phyloP scores from a whole-genome alignment of 2,797 vertebrate genomes.

The Bradypodion ventrale region DNA sequence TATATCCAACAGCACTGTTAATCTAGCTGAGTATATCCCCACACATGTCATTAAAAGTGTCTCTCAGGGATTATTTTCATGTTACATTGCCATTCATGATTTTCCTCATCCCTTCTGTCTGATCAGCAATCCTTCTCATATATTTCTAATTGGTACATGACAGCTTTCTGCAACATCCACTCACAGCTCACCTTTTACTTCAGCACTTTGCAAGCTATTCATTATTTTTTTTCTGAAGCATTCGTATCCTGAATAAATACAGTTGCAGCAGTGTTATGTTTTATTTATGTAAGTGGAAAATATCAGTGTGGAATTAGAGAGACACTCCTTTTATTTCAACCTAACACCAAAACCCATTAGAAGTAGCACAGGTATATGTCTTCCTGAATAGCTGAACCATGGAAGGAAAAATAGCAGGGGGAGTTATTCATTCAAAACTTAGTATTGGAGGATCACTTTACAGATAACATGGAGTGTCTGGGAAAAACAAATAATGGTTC shows the following conservation, averaged over 20 bases:
- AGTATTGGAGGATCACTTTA: too few species aligned
- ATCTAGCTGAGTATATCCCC: background rate
- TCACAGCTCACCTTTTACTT: background rate
- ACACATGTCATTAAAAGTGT: background rate
- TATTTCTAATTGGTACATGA: slow-evolving; percentile 1
- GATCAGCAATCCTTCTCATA: background rate
- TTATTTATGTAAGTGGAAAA: background rate
- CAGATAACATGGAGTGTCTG: too few species aligned
- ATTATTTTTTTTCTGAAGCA: background rate
- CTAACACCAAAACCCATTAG: background rate
- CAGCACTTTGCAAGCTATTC: background rate
- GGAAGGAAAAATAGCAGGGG: too few species aligned
- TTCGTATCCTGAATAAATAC: background rate
- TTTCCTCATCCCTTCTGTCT: background rate
- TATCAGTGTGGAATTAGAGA: background rate
- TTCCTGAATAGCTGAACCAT: background rate
- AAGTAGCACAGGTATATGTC: background rate
- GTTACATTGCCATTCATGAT: background rate
- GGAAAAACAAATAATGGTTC: too few species aligned
- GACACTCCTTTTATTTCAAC: background rate
- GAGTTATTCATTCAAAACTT: too few species aligned
- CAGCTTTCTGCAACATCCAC: slow-evolving; percentile 3
- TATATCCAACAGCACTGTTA: background rate
- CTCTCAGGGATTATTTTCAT: background rate
- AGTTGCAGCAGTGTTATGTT: background rate